phyloP scores from a whole-genome alignment of 2,113 vertebrate species.

The Aspidoscelis tigris region DNA sequence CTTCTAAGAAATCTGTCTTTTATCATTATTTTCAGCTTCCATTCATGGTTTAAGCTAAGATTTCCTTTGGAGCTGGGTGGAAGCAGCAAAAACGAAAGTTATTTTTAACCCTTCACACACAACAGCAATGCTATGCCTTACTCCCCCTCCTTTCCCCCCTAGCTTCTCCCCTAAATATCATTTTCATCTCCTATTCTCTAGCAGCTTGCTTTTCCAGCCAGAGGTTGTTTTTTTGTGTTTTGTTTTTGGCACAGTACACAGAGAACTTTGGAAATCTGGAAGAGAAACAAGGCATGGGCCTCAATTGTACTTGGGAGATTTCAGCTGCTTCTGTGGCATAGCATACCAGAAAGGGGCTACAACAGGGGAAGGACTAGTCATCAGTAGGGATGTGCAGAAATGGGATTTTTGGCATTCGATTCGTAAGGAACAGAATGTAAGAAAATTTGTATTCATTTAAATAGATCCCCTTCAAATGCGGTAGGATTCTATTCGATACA shows the following conservation, averaged over 20 bases:
- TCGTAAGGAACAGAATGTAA: too few relatives aligned
- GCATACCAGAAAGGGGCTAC: background rate
- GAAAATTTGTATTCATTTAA: too few relatives aligned
- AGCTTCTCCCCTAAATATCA: background rate
- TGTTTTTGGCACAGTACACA: too few relatives aligned
- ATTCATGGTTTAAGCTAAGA: slow-evolving; percentile 54
- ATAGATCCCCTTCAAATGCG: too few relatives aligned
- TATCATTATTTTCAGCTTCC: slow-evolving; percentile 46
- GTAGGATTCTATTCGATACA: too few relatives aligned
- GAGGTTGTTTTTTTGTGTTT: too few relatives aligned
- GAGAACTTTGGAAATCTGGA: background rate
- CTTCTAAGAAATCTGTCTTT: slow-evolving; percentile 21
- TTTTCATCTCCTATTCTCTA: background rate
- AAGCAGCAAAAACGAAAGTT: slow-evolving; percentile 34
- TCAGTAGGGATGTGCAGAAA: too few relatives aligned
- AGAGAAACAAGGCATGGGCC: slow-evolving; percentile 2
- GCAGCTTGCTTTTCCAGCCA: background rate
- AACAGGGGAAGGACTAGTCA: background rate
- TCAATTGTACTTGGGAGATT: background rate
- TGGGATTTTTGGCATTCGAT: too few relatives aligned
- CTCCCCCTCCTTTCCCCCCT: background rate
- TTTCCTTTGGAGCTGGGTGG: slow-evolving; percentile 47
- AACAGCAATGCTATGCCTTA: background rate
- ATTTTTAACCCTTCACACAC: slow-evolving; percentile 12
- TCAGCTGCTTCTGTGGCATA: background rate